Conservation (phyloP, 2,888 invertebrate genomes). For the Trachelus stipa region DNA sequence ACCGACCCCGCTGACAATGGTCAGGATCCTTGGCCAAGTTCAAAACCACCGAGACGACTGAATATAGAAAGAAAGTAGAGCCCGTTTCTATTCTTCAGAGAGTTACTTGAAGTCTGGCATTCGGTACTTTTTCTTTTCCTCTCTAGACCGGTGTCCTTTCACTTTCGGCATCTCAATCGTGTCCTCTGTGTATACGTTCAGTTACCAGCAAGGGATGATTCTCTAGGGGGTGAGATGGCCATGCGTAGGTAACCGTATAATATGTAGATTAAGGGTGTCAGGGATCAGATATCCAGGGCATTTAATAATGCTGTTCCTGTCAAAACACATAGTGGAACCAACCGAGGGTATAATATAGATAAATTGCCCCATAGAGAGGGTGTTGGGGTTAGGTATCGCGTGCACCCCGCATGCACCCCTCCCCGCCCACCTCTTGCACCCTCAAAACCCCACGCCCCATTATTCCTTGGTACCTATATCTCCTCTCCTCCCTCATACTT, state of each 20-base stretch:
- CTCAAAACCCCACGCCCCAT: neutral
- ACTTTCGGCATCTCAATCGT: neutral
- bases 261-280: slow-evolving; percentile 66
- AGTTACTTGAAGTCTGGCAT: neutral
- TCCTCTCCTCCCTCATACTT: slow-evolving; percentile 27
- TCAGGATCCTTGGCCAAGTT: neutral
- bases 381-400: slow-evolving; percentile 26
- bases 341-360: slow-evolving; percentile 66
- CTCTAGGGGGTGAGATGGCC: slow-evolving; percentile 43
- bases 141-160: neutral
- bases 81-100: neutral
- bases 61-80: neutral
- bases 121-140: neutral
- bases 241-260: slow-evolving; percentile 61
- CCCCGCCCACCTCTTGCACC: slow-evolving; percentile 1
- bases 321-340: slow-evolving; percentile 64
- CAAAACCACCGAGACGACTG: neutral
- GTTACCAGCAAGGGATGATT: slow-evolving; percentile 28
- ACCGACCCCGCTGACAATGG: neutral
- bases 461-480: slow-evolving; percentile 12
- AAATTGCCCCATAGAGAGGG: slow-evolving; percentile 61
- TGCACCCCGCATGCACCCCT: slow-evolving; percentile 20
- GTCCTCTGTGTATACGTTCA: neutral
- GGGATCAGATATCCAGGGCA: slow-evolving; percentile 64
- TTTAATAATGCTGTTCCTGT: slow-evolving; percentile 67